Evolutionary conservation across 2,113 vertebrate genomes (phyloP).

Genomic region (Pluvialis apricaria): DNA sequence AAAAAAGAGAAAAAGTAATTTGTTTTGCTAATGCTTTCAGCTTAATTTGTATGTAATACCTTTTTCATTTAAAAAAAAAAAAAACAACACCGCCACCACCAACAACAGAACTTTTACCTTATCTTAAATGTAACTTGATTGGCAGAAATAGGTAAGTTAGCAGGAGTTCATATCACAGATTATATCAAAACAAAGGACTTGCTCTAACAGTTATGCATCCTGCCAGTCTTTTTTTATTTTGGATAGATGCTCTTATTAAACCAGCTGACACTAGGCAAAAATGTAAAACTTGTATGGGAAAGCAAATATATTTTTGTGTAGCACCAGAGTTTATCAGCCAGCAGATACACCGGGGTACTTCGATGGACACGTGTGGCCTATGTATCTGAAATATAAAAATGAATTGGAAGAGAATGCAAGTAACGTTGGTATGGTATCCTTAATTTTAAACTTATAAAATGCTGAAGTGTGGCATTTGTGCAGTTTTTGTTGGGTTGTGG

Average conservation of each 20-base stretch:
- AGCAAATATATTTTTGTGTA: conserved; percentile 60
- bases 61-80: neutral
- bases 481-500: neutral
- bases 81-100: neutral
- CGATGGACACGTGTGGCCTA: conserved; percentile 92
- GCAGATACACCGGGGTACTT: conserved; percentile 90
- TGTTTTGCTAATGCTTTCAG: neutral
- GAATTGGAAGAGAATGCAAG: conserved; percentile 75
- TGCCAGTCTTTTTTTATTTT: neutral
- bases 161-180: neutral
- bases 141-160: neutral
- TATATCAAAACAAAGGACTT: neutral
- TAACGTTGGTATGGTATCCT: conserved; percentile 74
- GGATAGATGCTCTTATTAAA: neutral
- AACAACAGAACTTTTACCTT: neutral
- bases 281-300: neutral
- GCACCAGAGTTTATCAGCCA: conserved; percentile 84
- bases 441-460: neutral
- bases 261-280: neutral
- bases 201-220: neutral
- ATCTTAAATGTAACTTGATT: neutral
- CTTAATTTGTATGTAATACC: neutral
- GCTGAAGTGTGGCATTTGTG: neutral
- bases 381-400: conserved; percentile 86
- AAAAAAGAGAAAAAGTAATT: neutral